A percentile compares a stretch with the other conserved stretches of the same genome.
Evolutionary conservation across 1,140 invertebrate genomes (phyloP).

Genomic region (Zaprionus davidi): DNA sequence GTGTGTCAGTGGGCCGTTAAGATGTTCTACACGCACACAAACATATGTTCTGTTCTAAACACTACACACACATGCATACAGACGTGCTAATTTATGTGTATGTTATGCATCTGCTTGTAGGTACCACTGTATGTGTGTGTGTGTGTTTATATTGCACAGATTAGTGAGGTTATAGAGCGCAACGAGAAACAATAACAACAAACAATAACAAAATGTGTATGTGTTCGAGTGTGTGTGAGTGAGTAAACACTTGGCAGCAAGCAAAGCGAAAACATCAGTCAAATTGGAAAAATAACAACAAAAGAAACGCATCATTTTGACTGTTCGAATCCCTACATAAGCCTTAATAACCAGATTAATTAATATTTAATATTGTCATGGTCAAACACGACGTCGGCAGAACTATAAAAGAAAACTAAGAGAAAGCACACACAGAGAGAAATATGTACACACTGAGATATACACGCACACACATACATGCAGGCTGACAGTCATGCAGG

Average conservation of each 20-base stretch:
- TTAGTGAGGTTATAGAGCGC: conserved; percentile 68
- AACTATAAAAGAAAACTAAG: conserved; percentile 57
- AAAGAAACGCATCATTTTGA: conserved; percentile 16
- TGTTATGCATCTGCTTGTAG: conserved; percentile 8
- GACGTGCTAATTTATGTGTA: conserved; percentile 1
- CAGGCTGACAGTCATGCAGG: not conserved
- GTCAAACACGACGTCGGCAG: conserved; percentile 61
- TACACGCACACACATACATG: conserved; percentile 10
- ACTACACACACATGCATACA: conserved; percentile 6
- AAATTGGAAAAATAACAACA: conserved; percentile 27
- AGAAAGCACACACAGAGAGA: conserved; percentile 28
- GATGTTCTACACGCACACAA: conserved; percentile 28
- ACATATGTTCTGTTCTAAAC: conserved; percentile 18
- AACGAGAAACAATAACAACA: conserved; percentile 17
- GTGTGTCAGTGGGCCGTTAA: conserved; percentile 70
- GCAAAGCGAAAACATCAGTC: conserved; percentile 43
- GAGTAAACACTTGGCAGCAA: conserved; percentile 31
- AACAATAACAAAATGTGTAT: conserved; percentile 13
- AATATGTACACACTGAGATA: not conserved
- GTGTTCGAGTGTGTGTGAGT: not conserved
- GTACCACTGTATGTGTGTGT: not conserved
- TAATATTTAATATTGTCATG: conserved; percentile 82
- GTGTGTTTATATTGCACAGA: conserved; percentile 32
- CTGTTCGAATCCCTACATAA: conserved; percentile 46
- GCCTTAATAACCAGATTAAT: conserved; percentile 74